Evolutionary conservation across 2,888 invertebrate genomes (phyloP), one percentile per base, ranked within the genome.

Genomic region (Platycnemis pennipes): DNA sequence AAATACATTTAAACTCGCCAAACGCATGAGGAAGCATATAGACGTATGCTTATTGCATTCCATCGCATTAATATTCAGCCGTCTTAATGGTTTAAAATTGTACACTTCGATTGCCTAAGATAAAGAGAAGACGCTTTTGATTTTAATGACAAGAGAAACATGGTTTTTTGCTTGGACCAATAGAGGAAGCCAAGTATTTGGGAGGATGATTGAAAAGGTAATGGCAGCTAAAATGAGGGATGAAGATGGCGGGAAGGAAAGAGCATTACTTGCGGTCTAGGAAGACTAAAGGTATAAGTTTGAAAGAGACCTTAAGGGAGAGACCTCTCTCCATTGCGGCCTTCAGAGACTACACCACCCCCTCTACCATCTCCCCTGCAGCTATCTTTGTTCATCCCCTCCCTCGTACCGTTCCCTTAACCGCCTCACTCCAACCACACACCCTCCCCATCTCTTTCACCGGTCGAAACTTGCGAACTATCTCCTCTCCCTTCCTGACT

Each of bases 401-500:
- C 87, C 44, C 42, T 86, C 37, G 13, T 77, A 13, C 19, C 86
- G 0, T 87, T 87, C 87, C n/a, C 86, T 42, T 44, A 22, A 19
- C 37, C 86, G 22, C 63, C 8, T 44, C 22, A 19, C 13, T 4
- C 45, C n/a, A 5, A 44, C 87, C 44, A 8, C 46, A 46, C 87
- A 22, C 87, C 13, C 45, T 4, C 26, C 0, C 2, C n/a, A 0
- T 16, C 7, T 86, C 87, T 37, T 5, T 37, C 16, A 37, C 77
- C 77, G 77, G 37, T 77, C 77, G 77, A 77, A 77, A 77, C 77
- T 77, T 77, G 77, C 16, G 77, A 77, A 77, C 77, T 77, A 77
- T 77, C 31, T 11, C 37, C 4, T 37, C 77, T 37, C 77, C 11
- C 11, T 77, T 77, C 77, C 77, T 77, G 31, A 37, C 11, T 77